Conservation (phyloP, 1,140 invertebrate species). For the Helicorthomorpha holstii region DNA sequence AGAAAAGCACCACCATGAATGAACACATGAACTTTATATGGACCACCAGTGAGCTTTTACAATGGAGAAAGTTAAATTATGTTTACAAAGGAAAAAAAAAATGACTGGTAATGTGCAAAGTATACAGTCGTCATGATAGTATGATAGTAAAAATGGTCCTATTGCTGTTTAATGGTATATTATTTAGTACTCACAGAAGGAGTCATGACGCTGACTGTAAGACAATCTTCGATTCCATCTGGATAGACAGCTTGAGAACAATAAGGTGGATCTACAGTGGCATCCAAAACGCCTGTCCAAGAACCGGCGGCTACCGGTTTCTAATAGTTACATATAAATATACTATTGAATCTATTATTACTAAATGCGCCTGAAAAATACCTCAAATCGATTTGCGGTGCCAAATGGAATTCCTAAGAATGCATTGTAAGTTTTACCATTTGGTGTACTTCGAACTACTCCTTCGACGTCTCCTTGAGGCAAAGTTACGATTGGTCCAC, state of each 20-base stretch:
- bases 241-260: neutral
- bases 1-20: neutral
- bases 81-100: no score
- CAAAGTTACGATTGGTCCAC: slow-evolving; percentile 48
- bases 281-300: neutral
- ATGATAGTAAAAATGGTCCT: neutral
- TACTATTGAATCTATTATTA: no score
- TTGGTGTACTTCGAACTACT: no score
- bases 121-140: no score
- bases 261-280: neutral
- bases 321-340: no score
- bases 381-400: no score
- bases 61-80: neutral
- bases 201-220: neutral
- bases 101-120: no score
- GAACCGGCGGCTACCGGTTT: neutral
- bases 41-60: neutral
- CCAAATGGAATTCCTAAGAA: no score
- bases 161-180: neutral
- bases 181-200: neutral
- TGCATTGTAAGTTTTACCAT: no score
- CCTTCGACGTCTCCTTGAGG: slow-evolving; percentile 43
- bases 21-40: neutral
- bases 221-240: neutral
- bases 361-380: no score